A percentile compares a stretch with the other conserved stretches of the same genome.
These are phyloP conservation scores for Amblyteles armatorius DNA, from an alignment of 2,888 invertebrate genomes.

Conservation along the genomic window DNA sequence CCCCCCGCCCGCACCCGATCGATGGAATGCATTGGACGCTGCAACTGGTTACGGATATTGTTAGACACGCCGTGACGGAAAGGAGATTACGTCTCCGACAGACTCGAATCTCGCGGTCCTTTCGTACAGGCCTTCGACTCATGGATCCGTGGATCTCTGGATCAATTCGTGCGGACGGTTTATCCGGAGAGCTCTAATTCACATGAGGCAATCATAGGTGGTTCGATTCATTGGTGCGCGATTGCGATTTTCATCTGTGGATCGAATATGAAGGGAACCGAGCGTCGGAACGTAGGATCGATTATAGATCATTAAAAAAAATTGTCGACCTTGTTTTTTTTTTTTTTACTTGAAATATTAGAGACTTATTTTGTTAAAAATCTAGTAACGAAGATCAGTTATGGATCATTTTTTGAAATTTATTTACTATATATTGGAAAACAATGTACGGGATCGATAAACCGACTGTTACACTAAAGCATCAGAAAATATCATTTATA, in stretches of 20 bases:
- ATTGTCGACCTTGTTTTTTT: not conserved
- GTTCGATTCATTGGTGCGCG: not conserved
- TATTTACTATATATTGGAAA: not conserved
- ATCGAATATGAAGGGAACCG: not conserved
- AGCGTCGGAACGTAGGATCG: not conserved
- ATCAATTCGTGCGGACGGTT: not conserved
- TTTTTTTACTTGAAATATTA: too few species aligned
- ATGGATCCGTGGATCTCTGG: not conserved
- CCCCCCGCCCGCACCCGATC: not conserved
- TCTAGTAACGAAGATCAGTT: not conserved
- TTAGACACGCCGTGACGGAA: conserved; percentile 50
- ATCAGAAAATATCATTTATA: too few species aligned
- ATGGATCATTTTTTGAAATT: not conserved
- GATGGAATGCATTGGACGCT: conserved; percentile 19
- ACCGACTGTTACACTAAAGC: too few species aligned
- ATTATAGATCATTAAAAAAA: not conserved
- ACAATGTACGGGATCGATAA: too few species aligned
- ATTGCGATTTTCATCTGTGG: not conserved
- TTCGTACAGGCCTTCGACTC: not conserved
- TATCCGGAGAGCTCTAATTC: not conserved
- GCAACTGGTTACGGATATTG: conserved; percentile 44
- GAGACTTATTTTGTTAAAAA: too few species aligned
- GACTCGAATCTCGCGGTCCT: not conserved
- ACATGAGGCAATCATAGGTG: not conserved
- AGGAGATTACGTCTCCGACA: conserved; percentile 33